These are phyloP conservation scores for Acipenser transmontanus DNA, from an alignment of 2,797 vertebrate genomes.

Conservation along the genomic window DNA sequence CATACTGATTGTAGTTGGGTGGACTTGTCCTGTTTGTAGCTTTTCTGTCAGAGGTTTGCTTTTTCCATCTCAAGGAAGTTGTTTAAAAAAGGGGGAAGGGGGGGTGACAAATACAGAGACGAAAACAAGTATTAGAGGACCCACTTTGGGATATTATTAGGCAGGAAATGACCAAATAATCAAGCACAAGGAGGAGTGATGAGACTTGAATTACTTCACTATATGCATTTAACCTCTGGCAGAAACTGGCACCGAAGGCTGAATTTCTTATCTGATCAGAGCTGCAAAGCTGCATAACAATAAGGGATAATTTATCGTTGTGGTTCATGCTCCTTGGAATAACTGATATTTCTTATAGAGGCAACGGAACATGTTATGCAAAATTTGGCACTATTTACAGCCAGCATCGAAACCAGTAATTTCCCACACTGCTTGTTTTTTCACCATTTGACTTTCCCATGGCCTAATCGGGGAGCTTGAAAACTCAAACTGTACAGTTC, in stretches of 20 bases:
- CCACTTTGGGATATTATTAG: conserved; percentile 50
- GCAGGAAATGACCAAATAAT: conserved; percentile 69
- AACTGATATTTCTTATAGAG: conserved; percentile 38
- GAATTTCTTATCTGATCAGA: not conserved
- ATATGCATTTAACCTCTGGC: conserved; percentile 28
- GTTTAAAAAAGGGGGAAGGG: not conserved
- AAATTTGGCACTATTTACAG: conserved; percentile 52
- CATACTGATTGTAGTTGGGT: not conserved
- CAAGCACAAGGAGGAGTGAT: conserved; percentile 63
- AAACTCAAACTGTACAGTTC: conserved; percentile 26
- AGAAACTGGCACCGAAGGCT: conserved; percentile 52
- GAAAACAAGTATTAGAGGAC: not conserved
- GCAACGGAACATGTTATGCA: conserved; percentile 52
- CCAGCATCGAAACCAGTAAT: conserved; percentile 39
- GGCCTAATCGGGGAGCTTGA: conserved; percentile 48
- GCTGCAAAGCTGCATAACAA: conserved; percentile 18
- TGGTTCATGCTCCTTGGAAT: conserved; percentile 56
- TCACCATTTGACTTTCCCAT: conserved; percentile 37
- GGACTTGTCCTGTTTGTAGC: not conserved
- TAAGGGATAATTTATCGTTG: conserved; percentile 59
- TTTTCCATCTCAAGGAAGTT: not conserved
- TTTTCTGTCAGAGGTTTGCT: not conserved
- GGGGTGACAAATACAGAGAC: not conserved
- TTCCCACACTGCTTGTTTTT: conserved; percentile 48
- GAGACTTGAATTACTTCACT: conserved; percentile 59